phyloP scores from a whole-genome alignment of 2,888 invertebrate genomes.

The Amaurobius ferox region DNA sequence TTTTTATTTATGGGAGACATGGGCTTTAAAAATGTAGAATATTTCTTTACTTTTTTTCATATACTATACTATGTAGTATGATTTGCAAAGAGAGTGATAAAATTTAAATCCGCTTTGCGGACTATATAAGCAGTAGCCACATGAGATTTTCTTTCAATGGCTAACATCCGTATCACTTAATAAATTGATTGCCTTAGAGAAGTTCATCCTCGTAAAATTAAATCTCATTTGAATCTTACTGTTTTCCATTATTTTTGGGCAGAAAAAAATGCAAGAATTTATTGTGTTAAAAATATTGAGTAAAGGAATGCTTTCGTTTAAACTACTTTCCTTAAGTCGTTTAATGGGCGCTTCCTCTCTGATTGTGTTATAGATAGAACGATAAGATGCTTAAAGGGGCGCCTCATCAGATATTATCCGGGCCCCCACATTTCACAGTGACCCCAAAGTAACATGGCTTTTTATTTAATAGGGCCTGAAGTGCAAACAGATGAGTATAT shows the following conservation, averaged over 20 bases:
- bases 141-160: no score
- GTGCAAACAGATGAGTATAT: background rate
- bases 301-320: background rate
- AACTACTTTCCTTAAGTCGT: constrained; percentile 27
- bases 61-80: no score
- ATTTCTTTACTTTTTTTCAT: no score
- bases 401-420: no score
- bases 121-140: no score
- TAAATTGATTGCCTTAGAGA: no score
- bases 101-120: no score
- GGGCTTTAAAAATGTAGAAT: no score
- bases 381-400: constrained; percentile 41
- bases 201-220: background rate
- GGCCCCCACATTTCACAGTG: no score
- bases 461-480: background rate
- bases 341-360: constrained; percentile 31
- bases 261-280: background rate
- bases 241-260: background rate
- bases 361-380: constrained; percentile 22
- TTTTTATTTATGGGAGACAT: no score
- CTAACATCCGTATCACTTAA: no score
- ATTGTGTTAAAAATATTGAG: background rate
- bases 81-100: no score
- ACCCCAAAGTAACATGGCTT: background rate
- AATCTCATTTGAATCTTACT: background rate